Evolutionary conservation across 2,888 invertebrate species (phyloP).

Genomic region (Argyra leucocephala): DNA sequence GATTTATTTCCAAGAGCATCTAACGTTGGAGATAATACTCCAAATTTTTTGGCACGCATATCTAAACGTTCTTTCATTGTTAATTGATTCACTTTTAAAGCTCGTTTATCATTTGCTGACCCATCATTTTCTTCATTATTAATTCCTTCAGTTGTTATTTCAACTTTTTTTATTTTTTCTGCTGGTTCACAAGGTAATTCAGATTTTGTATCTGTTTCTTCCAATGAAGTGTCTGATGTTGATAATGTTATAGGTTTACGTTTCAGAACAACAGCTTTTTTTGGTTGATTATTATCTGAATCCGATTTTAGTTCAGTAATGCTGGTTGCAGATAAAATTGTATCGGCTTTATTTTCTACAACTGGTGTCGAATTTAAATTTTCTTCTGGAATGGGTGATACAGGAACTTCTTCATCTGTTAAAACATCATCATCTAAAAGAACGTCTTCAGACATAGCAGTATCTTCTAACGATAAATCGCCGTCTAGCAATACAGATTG

Average conservation of each 20-base stretch:
- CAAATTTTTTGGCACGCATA: constrained; percentile 73
- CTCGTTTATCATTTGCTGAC: constrained; percentile 41
- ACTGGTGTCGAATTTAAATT: constrained; percentile 17
- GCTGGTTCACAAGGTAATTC: constrained; percentile 36
- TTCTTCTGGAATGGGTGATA: constrained; percentile 19
- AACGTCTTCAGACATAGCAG: constrained; percentile 48
- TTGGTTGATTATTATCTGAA: background rate
- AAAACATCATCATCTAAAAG: constrained; percentile 49
- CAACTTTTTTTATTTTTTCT: constrained; percentile 51
- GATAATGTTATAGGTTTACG: constrained; percentile 17
- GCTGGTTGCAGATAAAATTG: background rate
- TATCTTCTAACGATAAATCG: constrained; percentile 38
- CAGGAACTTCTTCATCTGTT: constrained; percentile 43
- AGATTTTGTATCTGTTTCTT: constrained; percentile 13
- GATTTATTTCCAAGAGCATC: background rate
- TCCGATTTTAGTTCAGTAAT: constrained; percentile 9
- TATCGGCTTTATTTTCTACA: constrained; percentile 15
- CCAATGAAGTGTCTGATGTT: background rate
- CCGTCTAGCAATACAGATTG: constrained; percentile 50
- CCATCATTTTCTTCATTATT: constrained; percentile 9
- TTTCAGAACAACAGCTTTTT: constrained; percentile 25
- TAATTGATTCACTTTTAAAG: constrained; percentile 51
- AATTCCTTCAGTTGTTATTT: constrained; percentile 34
- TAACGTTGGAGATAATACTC: constrained; percentile 53
- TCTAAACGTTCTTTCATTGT: constrained; percentile 57